Evolutionary conservation across 1,140 invertebrate genomes (phyloP).

Genomic region (Euwallacea similis): DNA sequence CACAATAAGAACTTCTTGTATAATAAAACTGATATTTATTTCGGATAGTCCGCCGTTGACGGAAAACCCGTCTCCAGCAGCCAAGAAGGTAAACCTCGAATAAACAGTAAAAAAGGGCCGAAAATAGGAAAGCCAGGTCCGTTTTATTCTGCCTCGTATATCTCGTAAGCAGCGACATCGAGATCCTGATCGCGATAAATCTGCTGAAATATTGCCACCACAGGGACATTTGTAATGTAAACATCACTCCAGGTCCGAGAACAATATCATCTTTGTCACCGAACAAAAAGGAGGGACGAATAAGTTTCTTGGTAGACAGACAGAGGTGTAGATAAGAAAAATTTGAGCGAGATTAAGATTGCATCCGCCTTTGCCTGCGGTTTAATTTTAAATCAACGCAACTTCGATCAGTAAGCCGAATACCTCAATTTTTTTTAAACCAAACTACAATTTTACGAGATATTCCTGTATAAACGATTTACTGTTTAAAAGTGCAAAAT

Average conservation of each 20-base stretch:
- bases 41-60: neutral
- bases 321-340: neutral
- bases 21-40: constrained; percentile 1
- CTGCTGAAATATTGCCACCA: constrained; percentile 19
- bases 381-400: too few species aligned
- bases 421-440: too few species aligned
- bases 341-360: neutral
- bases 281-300: constrained; percentile 8
- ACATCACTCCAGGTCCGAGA: constrained; percentile 25
- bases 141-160: neutral
- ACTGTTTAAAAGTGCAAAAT: too few species aligned
- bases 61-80: neutral
- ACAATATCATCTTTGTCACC: constrained; percentile 32
- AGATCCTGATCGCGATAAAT: constrained; percentile 28
- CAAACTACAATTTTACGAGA: too few species aligned
- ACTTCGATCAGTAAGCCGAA: too few species aligned
- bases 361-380: neutral
- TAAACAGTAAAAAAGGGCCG: constrained; percentile 11
- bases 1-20: neutral
- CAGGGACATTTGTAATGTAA: constrained; percentile 30
- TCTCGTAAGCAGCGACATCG: constrained; percentile 19
- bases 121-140: constrained; percentile 9
- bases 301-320: neutral
- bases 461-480: too few species aligned
- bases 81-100: neutral